Percentiles rank a stretch among this genome's conserved stretches.
phyloP scores from a whole-genome alignment of 1,140 invertebrate species.

The Leptinotarsa defecta region DNA sequence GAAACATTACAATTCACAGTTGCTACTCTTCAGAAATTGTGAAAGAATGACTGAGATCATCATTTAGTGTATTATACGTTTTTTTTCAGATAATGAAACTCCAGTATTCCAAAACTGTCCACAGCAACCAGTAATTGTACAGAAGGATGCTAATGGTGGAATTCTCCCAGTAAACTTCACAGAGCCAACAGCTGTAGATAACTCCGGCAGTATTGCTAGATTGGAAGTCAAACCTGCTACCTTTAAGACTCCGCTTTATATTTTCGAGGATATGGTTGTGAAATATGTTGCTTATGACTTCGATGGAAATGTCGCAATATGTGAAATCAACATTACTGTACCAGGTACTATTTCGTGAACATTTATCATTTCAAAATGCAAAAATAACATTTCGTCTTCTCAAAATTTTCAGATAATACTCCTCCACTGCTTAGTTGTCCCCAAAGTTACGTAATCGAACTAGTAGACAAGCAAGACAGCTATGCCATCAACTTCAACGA shows the following conservation, averaged over 20 bases:
- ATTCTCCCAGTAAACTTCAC: slow-evolving; percentile 89
- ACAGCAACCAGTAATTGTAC: slow-evolving; percentile 86
- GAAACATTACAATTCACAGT: no score
- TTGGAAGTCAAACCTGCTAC: slow-evolving; percentile 89
- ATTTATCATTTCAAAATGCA: not conserved
- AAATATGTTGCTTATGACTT: slow-evolving; percentile 96
- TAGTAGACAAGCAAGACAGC: slow-evolving; percentile 87
- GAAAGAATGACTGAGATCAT: no score
- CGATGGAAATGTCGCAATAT: slow-evolving; percentile 96
- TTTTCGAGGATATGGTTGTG: slow-evolving; percentile 90
- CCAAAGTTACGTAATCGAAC: slow-evolving; percentile 92
- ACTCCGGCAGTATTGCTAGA: slow-evolving; percentile 90
- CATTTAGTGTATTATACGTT: not conserved
- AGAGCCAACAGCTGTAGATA: slow-evolving; percentile 89
- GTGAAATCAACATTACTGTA: slow-evolving; percentile 93
- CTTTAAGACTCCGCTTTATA: slow-evolving; percentile 85
- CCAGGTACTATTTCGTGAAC: slow-evolving; percentile 60
- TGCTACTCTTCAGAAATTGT: no score
- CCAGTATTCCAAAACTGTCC: slow-evolving; percentile 96
- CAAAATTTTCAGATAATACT: slow-evolving; percentile 73
- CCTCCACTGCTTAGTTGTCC: slow-evolving; percentile 93
- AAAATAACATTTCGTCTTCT: not conserved
- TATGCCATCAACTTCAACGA: slow-evolving; percentile 93
- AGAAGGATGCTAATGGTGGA: slow-evolving; percentile 83
- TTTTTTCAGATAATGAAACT: slow-evolving; percentile 83